Evolutionary conservation across 1,140 invertebrate genomes (phyloP), one percentile per base, ranked within the genome.

Genomic region (Drosophila ambigua): DNA sequence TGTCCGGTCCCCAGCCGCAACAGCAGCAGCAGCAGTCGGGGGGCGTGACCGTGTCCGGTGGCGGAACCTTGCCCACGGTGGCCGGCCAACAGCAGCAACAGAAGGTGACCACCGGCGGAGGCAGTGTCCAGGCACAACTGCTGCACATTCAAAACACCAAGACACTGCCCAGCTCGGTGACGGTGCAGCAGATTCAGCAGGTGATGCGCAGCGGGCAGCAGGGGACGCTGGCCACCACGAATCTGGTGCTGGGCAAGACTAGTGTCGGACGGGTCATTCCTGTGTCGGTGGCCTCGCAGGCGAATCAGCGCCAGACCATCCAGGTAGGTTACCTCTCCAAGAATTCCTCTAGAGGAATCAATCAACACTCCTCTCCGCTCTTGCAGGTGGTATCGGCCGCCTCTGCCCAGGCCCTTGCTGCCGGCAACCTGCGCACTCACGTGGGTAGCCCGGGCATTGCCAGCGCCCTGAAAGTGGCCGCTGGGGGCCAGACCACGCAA

Each of bases 101-200:
- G 41, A 71, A 83, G 60, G 39, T 46, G 7, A 43, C 65, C 7
- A 15, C 55, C 0, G 76, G 69, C 2, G 71, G 71, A 0, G 84
- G 72, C 49, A 79, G 90, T 43, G 77, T 90, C 5, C 90, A 90
- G 49, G 91, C 91, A 0, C 91, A 92, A 58, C 54, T 92, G 48
- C 51, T 92, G 23, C 90, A 91, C 20, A 91, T 92, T 49, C 91
- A 92, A 24, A 92, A 91, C 61, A 87, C 85, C 1, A 96, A 96
- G 89, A 92, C 94, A 13, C 44, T 95, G 39, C 93, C 94, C 0
- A 92, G 94, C 2, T 94, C 95, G 2, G 94, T 96, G 90, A 96
- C 95, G 0, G 94, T 97, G 50, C 96, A 97, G 77, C 96, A 97
- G 77, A 93, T 97, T 28, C 95, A 96, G 65, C 95, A 96, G 83